Base-by-base conservation (phyloP, 2,113 vertebrate genomes). In the Paratilapia polleni region DNA sequence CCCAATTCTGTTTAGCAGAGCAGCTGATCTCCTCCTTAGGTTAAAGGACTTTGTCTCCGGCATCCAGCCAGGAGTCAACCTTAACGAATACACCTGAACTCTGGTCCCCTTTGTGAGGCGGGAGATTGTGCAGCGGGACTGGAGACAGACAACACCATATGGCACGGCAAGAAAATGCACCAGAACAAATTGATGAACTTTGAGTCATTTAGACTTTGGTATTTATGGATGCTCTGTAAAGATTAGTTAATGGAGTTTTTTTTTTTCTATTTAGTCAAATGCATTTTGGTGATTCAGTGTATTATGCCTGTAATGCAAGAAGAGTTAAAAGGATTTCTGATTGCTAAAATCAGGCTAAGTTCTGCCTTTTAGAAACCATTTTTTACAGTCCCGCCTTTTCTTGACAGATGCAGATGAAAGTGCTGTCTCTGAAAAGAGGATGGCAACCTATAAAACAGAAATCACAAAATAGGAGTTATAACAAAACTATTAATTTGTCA, bases 41-140 rank as follows among this genome's bases (percentile, higher is more conserved):
- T 82, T 80, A 80, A 81, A 91, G 78, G 77, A 82, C 82, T 86
- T 89, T 83, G 68, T 85, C 41, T 83, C 47, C 38, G 14, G 47
- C 34, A 20, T 91, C 41, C 34, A 88, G 78, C 63, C 75, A 86
- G 81, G 28, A 88, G 76, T 80, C 77, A 73, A 75, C 87, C 80
- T 31, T 76, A 68, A 90, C 22, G 17, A 87, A 89, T 70, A 80
- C 85, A 92, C 87, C 90, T 89, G 74, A 93, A 82, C 85, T 78
- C 81, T 88, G 57, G 47, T 86, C 75, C 38, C 57, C 15, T 73
- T 64, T 56, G 80, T 78, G 76, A 70, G 36, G 28, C 6, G 8
- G 74, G 70, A 68, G 68, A 73, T 70, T 79, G 20, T 66, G 28
- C 66, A 58, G 76, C 36, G 0, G 60, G 78, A 60, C 82, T 77